Evolutionary conservation across 1,140 invertebrate species (phyloP).

Genomic region (Polyergus mexicanus): DNA sequence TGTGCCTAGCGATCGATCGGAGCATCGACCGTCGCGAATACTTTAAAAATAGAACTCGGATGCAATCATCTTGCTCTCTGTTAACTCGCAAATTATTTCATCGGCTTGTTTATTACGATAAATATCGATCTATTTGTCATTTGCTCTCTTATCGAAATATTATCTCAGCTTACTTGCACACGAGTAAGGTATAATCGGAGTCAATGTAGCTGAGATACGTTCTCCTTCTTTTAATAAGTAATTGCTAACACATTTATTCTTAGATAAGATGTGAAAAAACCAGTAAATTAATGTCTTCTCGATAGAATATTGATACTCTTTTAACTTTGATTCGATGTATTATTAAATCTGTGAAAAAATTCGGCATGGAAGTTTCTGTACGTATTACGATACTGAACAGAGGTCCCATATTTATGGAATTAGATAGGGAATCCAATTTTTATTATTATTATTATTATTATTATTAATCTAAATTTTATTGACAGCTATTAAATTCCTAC

Average conservation of each 20-base stretch:
- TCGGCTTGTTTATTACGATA: neutral
- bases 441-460: too few relatives aligned
- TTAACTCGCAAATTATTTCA: neutral
- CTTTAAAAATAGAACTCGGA: neutral
- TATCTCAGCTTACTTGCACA: too few relatives aligned
- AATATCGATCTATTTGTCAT: neutral
- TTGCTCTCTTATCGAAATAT: neutral
- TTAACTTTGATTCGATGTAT: conserved; percentile 16
- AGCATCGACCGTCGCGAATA: conserved; percentile 40
- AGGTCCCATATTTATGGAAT: too few relatives aligned
- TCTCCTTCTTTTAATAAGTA: neutral
- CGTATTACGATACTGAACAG: too few relatives aligned
- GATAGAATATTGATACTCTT: neutral
- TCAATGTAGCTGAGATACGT: neutral
- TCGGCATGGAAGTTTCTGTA: too few relatives aligned
- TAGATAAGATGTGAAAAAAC: neutral
- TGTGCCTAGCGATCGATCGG: conserved; percentile 40
- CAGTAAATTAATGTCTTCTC: neutral
- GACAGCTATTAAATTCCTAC: too few relatives aligned
- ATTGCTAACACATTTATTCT: neutral
- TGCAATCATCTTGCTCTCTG: neutral
- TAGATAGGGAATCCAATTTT: too few relatives aligned
- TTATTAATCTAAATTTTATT: too few relatives aligned
- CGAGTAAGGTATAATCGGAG: neutral
- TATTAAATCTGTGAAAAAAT: neutral